Conservation (phyloP, 1,140 invertebrate genomes). For the Pemphigus obesinymphae region DNA sequence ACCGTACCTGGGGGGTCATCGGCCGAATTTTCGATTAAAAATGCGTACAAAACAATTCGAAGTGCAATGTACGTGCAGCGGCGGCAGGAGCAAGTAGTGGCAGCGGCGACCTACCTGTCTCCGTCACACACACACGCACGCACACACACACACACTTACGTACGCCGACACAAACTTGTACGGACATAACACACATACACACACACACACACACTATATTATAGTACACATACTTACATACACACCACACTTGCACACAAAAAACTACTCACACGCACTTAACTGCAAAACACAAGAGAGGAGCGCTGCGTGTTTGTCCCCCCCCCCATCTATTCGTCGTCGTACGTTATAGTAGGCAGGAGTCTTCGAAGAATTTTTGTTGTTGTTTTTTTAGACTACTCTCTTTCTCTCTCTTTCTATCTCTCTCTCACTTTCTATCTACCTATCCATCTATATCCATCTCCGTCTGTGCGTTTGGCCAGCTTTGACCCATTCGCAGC, state of each 20-base stretch:
- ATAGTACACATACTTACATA: no score
- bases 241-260: no score
- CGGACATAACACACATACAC: no score
- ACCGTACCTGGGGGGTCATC: neutral
- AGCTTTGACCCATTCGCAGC: neutral
- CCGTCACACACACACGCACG: neutral
- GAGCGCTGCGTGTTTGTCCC: neutral
- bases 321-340: neutral
- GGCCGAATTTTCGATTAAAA: conserved; percentile 25
- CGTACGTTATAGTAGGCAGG: neutral
- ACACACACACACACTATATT: no score
- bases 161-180: no score
- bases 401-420: neutral
- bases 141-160: neutral
- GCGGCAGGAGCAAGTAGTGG: neutral
- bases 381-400: neutral
- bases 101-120: neutral
- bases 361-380: neutral
- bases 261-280: no score
- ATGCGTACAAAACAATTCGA: neutral
- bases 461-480: neutral
- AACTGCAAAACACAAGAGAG: neutral
- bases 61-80: conserved; percentile 1
- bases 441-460: neutral
- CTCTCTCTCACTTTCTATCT: neutral